These are phyloP conservation scores for Portunus trituberculatus DNA, from an alignment of 1,140 invertebrate genomes.

Conservation along the genomic window DNA sequence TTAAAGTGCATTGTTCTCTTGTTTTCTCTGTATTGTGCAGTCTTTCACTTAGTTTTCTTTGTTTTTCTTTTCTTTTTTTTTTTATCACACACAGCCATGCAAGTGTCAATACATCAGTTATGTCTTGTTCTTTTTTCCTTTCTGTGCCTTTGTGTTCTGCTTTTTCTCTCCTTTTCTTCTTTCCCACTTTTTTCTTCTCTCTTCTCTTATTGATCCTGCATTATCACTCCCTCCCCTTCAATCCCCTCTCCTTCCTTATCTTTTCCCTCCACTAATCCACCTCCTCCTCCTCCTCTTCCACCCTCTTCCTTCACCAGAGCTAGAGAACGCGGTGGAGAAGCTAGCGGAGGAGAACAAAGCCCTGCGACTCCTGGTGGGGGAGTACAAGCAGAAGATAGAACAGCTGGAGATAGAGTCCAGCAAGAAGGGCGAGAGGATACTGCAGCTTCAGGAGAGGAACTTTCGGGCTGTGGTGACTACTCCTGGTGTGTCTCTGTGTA, in stretches of 20 bases:
- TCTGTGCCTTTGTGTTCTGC: neutral
- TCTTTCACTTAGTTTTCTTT: no score
- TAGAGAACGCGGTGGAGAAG: slow-evolving; percentile 66
- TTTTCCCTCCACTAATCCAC: neutral
- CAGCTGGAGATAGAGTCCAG: slow-evolving; percentile 55
- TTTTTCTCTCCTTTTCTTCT: neutral
- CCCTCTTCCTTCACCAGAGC: slow-evolving; percentile 33
- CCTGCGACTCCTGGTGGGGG: slow-evolving; percentile 64
- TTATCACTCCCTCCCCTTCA: no score
- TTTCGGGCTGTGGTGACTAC: slow-evolving; percentile 60
- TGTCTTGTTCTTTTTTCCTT: neutral
- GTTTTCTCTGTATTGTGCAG: no score
- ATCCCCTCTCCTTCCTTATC: neutral
- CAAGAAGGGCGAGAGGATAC: slow-evolving; percentile 60
- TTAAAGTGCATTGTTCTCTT: no score
- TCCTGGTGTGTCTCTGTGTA: slow-evolving; percentile 27
- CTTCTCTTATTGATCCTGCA: neutral
- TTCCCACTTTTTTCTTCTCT: neutral
- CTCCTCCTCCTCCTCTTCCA: neutral
- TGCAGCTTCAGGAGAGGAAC: slow-evolving; percentile 69
- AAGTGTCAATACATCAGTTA: neutral
- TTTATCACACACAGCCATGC: neutral
- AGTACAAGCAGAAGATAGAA: slow-evolving; percentile 65
- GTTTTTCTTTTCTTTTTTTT: neutral
- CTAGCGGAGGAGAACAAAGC: slow-evolving; percentile 52